phyloP scores from a whole-genome alignment of 2,113 vertebrate genomes.

The Hoplias malabaricus region DNA sequence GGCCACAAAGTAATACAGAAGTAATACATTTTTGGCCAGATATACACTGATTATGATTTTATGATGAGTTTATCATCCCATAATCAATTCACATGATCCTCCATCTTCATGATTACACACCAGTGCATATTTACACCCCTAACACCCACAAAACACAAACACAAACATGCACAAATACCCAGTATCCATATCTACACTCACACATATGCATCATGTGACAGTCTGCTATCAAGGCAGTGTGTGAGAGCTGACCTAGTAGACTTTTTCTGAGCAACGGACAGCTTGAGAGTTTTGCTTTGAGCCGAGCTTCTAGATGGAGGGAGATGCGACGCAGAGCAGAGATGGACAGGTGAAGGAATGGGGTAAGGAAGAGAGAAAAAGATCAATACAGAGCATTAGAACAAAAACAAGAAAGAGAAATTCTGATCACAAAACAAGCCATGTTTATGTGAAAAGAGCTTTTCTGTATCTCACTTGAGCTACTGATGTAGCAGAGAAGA shows the following conservation, averaged over 20 bases:
- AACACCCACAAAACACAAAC: no score
- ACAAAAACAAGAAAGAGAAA: not conserved
- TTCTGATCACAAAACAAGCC: not conserved
- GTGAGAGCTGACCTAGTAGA: conserved; percentile 80
- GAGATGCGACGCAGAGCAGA: conserved; percentile 53
- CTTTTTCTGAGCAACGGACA: conserved; percentile 84
- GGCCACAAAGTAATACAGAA: no score
- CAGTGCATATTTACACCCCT: no score
- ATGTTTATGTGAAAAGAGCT: no score
- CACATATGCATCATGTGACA: not conserved
- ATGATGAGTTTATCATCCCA: no score
- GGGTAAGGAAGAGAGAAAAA: not conserved
- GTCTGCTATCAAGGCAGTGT: not conserved
- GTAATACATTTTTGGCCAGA: no score
- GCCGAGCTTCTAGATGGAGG: conserved; percentile 77
- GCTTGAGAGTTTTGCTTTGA: conserved; percentile 82
- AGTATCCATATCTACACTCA: not conserved
- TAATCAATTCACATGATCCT: no score
- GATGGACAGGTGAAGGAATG: conserved; percentile 30
- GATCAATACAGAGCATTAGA: not conserved
- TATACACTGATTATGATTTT: no score
- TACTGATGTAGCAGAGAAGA: not conserved
- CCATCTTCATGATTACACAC: no score
- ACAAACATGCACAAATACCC: not conserved
- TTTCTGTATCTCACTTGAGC: no score